Percentiles rank a stretch among this genome's conserved stretches.
These are phyloP conservation scores for Ceratina calcarata DNA, from an alignment of 1,140 invertebrate species.

Conservation along the genomic window DNA sequence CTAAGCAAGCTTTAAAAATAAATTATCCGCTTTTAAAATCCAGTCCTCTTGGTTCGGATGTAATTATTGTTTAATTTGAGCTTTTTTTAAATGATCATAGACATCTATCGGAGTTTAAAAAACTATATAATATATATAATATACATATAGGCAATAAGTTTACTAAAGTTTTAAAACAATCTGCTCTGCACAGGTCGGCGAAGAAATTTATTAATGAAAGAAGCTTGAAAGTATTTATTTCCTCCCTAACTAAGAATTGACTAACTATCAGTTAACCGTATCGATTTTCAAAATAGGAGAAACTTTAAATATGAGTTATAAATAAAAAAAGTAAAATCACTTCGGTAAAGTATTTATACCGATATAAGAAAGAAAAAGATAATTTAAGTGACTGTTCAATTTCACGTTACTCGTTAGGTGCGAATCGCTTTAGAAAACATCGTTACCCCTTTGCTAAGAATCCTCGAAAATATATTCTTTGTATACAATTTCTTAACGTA, in stretches of 20 bases:
- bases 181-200: no score
- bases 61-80: background rate
- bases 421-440: conserved; percentile 26
- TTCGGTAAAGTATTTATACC: conserved; percentile 27
- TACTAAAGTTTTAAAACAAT: background rate
- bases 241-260: conserved; percentile 34
- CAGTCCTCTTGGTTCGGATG: background rate
- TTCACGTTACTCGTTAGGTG: conserved; percentile 1
- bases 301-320: conserved; percentile 6
- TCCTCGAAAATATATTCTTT: conserved; percentile 64
- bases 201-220: background rate
- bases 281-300: background rate
- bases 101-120: background rate
- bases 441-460: conserved; percentile 23
- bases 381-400: conserved; percentile 24
- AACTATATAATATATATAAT: background rate
- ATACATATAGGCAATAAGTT: background rate
- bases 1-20: conserved; percentile 20
- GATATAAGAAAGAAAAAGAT: conserved; percentile 19
- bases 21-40: conserved; percentile 19
- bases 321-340: conserved; percentile 5
- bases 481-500: conserved; percentile 55
- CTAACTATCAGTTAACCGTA: conserved; percentile 10
- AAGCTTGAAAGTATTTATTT: conserved; percentile 10
- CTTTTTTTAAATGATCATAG: background rate